phyloP scores from a whole-genome alignment of 2,113 vertebrate species.

The Cnemophilus loriae region DNA sequence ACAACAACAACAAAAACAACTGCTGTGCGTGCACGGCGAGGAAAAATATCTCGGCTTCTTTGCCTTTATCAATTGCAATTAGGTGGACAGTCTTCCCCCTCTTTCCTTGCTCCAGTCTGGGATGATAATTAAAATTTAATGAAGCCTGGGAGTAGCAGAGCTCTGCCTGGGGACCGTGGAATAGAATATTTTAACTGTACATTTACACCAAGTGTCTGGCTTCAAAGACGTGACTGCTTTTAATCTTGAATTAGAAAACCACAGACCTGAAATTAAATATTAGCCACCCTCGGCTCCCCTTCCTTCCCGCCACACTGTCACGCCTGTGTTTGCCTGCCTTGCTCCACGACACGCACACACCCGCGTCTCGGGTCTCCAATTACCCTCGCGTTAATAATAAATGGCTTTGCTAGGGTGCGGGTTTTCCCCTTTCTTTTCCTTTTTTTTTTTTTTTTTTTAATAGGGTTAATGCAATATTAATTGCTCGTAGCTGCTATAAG shows the following conservation, averaged over 20 bases:
- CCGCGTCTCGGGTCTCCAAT: conserved; percentile 65
- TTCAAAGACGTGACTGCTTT: conserved; percentile 94
- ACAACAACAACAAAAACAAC: conserved; percentile 2
- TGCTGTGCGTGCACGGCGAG: conserved; percentile 26
- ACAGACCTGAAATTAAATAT: conserved; percentile 83
- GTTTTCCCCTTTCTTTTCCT: not conserved
- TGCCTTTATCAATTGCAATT: conserved; percentile 75
- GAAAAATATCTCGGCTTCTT: conserved; percentile 8
- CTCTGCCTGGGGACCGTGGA: conserved; percentile 89
- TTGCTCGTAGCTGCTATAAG: conserved; percentile 82
- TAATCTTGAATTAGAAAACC: conserved; percentile 91
- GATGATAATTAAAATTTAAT: conserved; percentile 99
- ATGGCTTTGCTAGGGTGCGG: conserved; percentile 63
- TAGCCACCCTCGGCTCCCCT: conserved; percentile 61
- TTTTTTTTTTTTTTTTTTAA: not conserved
- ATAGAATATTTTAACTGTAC: conserved; percentile 99
- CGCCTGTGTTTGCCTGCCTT: conserved; percentile 52
- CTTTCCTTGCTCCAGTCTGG: conserved; percentile 85
- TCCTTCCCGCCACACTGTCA: conserved; percentile 66
- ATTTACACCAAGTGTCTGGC: conserved; percentile 96
- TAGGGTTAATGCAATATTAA: conserved; percentile 89
- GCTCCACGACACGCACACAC: conserved; percentile 25
- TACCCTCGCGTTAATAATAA: conserved; percentile 74
- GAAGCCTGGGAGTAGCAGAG: conserved; percentile 92
- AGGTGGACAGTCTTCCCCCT: conserved; percentile 81